Base-by-base conservation (phyloP, 2,797 vertebrate genomes). In the Oophaga sylvatica region DNA sequence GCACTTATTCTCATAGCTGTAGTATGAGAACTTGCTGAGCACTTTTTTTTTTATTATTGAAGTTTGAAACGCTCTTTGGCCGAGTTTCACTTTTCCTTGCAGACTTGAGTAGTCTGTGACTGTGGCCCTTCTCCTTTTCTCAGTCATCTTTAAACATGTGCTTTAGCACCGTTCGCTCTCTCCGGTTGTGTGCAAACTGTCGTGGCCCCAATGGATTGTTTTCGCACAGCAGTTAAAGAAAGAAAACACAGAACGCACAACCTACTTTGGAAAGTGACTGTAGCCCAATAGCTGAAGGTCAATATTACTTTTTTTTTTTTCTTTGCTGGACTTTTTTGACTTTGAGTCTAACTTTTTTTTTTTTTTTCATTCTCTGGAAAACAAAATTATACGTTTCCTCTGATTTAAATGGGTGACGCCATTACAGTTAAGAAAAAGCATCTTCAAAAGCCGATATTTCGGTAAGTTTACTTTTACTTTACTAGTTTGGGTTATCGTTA, bases 381-480 rank as follows among this genome's bases (percentile, higher is more conserved):
- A 93, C 92, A 91, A 92, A 90, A 90, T 19, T 29, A 35, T 75
- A 41, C 79, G 29, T 93, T 91, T 85, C 67, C 90, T 90, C 91
- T 86, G 89, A 94, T 95, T 95, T 97, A 96, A 96, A 97, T 97
- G 96, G 96, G 96, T 94, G 96, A 96, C 93, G 94, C 95, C 95
- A 96, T 97, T 92, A 96, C 96, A 90, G 95, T 97, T 94, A 97
- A 94, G 95, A 97, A 94, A 94, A 96, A 96, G 90, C 95, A 97
- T 93, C 96, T 97, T 90, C 96, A 97, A 91, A 95, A 95, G 94
- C 96, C 96, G 80, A 96, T 97, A 93, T 97, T 97, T 94, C 94
- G 96, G 96, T 97, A 96, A 96, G 96, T 95, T 85, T 53, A 84
- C 87, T 80, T 53, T 90, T 67, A 5, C 17, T 45, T 80, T 26